Conservation (phyloP, 1,140 invertebrate genomes). For the Sminthurides bifidus region DNA sequence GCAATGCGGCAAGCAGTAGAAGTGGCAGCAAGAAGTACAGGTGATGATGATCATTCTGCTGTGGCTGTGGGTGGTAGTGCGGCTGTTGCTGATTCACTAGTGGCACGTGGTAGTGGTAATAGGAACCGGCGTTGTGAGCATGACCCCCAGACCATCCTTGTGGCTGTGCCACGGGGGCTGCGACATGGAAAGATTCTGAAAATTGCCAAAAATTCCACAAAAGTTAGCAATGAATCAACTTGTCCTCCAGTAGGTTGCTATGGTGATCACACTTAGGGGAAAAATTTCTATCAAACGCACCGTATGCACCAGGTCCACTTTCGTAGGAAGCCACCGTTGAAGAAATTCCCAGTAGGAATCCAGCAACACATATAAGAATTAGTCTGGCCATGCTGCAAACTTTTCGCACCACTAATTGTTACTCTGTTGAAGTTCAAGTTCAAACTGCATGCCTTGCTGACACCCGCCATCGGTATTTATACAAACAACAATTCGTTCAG, state of each 20-base stretch:
- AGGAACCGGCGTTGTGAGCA: constrained; percentile 12
- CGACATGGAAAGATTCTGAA: constrained; percentile 1
- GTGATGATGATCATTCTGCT: constrained; percentile 5
- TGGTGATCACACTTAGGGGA: neutral
- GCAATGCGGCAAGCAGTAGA: constrained; percentile 8
- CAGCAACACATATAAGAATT: too few relatives aligned
- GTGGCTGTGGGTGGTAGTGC: neutral
- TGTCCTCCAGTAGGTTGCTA: neutral
- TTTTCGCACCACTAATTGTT: too few relatives aligned
- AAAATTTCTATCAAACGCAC: neutral
- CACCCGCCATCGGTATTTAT: too few relatives aligned
- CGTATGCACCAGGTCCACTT: constrained; percentile 1
- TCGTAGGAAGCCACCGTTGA: too few relatives aligned
- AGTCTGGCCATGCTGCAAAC: too few relatives aligned
- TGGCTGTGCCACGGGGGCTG: neutral
- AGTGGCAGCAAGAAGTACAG: constrained; percentile 8
- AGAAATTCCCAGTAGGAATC: too few relatives aligned
- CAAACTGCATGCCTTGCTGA: too few relatives aligned
- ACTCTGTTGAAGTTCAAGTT: too few relatives aligned
- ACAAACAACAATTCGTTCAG: too few relatives aligned
- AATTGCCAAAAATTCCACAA: neutral
- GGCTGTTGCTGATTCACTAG: constrained; percentile 14
- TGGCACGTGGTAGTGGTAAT: constrained; percentile 23
- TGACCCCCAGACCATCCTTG: neutral
- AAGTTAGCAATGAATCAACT: neutral